Conservation (phyloP, 92 coral and sea anemone genomes). For the Pocillopora meandrina region DNA sequence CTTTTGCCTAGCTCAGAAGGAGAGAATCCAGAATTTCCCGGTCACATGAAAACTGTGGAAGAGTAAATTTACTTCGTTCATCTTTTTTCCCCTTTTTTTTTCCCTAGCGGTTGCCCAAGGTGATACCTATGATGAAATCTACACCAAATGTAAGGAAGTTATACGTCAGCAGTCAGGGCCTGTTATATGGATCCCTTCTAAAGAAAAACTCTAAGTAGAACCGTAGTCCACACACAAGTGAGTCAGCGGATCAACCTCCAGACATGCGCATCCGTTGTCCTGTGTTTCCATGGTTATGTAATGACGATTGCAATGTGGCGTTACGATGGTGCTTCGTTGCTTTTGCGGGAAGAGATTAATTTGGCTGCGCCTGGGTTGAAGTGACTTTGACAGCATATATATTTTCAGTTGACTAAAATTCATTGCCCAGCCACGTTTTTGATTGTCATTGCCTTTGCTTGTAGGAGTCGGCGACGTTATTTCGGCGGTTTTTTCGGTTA, state of each 20-base stretch:
- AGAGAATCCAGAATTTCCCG: too few species aligned
- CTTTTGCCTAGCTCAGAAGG: too few species aligned
- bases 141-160: constrained; percentile 82
- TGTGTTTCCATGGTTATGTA: constrained; percentile 25
- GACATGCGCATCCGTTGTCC: constrained; percentile 27
- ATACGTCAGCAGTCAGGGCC: constrained; percentile 99
- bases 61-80: neutral
- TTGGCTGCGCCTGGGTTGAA: neutral
- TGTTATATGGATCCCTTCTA: constrained; percentile 99
- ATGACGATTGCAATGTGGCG: constrained; percentile 19
- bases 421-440: constrained; percentile 1
- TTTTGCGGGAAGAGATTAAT: constrained; percentile 2
- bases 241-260: constrained; percentile 13
- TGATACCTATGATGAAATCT: constrained; percentile 93
- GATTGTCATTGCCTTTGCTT: constrained; percentile 2
- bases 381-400: neutral
- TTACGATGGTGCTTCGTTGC: constrained; percentile 14
- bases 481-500: neutral
- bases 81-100: neutral
- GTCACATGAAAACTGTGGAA: neutral
- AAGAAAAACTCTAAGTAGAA: constrained; percentile 78
- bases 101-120: constrained; percentile 90
- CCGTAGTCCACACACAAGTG: constrained; percentile 7
- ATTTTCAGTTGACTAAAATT: constrained; percentile 12
- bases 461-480: neutral